Percentiles rank a stretch among this genome's conserved stretches.
These are phyloP conservation scores for Hylaeus anthracinus DNA, from an alignment of 1,140 invertebrate species.

Conservation along the genomic window DNA sequence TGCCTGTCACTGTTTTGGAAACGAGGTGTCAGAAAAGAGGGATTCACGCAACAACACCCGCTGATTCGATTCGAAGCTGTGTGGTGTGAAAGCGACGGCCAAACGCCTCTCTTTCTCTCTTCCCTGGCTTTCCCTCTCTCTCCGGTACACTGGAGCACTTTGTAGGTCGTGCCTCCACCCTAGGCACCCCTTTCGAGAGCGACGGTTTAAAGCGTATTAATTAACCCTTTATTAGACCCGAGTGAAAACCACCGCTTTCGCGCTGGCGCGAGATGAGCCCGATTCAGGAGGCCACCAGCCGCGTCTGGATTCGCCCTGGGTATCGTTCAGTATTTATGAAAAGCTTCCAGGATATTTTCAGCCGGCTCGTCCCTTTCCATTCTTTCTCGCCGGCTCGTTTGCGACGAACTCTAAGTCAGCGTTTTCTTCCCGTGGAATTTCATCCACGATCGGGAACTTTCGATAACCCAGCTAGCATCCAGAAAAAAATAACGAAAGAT, in stretches of 20 bases:
- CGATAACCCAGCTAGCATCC: too few relatives aligned
- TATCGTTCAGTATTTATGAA: conserved; percentile 79
- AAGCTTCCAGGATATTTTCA: conserved; percentile 68
- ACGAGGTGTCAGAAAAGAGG: conserved; percentile 31
- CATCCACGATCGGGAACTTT: too few relatives aligned
- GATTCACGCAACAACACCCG: conserved; percentile 62
- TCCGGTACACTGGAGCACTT: conserved; percentile 53
- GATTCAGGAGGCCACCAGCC: conserved; percentile 67
- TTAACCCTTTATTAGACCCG: conserved; percentile 80
- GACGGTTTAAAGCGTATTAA: conserved; percentile 78
- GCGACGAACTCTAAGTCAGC: conserved; percentile 51
- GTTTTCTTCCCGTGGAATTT: conserved; percentile 13
- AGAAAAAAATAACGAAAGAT: too few relatives aligned
- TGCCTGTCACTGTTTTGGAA: conserved; percentile 13
- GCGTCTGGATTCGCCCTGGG: conserved; percentile 63
- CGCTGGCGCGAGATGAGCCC: conserved; percentile 73
- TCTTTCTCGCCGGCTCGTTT: conserved; percentile 19
- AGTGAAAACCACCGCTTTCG: conserved; percentile 73
- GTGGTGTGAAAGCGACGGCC: conserved; percentile 61
- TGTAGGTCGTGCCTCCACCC: conserved; percentile 59
- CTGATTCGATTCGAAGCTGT: conserved; percentile 61
- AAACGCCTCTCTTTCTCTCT: conserved; percentile 27
- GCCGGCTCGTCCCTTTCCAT: conserved; percentile 21
- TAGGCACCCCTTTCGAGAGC: conserved; percentile 63
- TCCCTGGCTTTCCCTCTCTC: conserved; percentile 34